Conservation (phyloP, 2,797 vertebrate species). For the Cyprinella venusta region DNA sequence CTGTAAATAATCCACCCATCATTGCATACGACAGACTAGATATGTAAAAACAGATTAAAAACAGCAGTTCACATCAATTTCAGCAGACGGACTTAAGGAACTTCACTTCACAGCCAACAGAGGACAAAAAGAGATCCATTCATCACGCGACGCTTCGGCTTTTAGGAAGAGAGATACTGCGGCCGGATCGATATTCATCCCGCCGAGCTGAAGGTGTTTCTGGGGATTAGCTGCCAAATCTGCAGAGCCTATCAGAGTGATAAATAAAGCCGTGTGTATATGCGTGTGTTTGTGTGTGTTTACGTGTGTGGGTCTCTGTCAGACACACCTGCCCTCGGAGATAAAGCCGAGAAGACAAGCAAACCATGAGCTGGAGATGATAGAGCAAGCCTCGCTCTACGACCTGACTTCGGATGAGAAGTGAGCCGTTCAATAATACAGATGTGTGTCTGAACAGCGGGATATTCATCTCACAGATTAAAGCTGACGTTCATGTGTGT, state of each 20-base stretch:
- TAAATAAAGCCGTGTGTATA: constrained; percentile 44
- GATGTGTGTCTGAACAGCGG: background rate
- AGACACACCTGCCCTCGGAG: constrained; percentile 39
- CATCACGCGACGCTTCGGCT: constrained; percentile 7
- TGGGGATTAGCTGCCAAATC: constrained; percentile 54
- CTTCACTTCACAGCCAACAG: constrained; percentile 26
- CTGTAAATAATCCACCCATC: background rate
- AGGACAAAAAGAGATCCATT: constrained; percentile 41
- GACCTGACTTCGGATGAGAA: constrained; percentile 6
- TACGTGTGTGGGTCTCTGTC: constrained; percentile 16
- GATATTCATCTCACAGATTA: background rate
- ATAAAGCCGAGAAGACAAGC: constrained; percentile 36
- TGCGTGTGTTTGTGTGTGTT: constrained; percentile 31
- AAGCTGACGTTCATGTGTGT: background rate
- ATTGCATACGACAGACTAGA: background rate
- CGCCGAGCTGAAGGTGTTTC: constrained; percentile 52
- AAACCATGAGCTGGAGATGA: constrained; percentile 18
- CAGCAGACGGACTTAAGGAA: constrained; percentile 1
- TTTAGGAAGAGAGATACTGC: constrained; percentile 47
- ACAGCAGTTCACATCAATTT: background rate
- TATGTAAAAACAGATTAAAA: background rate
- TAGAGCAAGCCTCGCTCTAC: constrained; percentile 14
- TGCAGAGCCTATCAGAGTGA: constrained; percentile 50
- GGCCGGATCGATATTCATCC: constrained; percentile 55
- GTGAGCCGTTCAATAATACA: background rate